phyloP scores from a whole-genome alignment of 2,113 vertebrate genomes.

The Acanthochromis polyacanthus region DNA sequence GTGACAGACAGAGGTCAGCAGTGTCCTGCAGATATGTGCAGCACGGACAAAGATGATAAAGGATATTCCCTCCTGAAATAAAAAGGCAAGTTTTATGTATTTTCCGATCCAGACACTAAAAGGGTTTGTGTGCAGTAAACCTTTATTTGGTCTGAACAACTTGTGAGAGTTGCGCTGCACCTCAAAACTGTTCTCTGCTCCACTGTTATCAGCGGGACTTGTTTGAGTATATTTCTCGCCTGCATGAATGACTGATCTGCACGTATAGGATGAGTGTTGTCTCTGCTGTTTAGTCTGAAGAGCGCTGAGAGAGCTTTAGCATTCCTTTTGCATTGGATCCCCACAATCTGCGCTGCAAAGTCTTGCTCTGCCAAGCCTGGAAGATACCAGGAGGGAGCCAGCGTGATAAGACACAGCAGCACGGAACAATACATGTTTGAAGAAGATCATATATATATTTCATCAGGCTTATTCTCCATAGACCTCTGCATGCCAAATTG shows the following conservation, averaged over 20 bases:
- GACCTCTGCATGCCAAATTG: conserved; percentile 85
- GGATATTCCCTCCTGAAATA: not conserved
- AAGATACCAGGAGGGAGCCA: conserved; percentile 68
- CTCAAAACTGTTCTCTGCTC: not conserved
- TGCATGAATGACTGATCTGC: not conserved
- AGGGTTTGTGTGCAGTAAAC: not conserved
- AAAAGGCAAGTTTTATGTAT: not conserved
- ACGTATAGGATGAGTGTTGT: not conserved
- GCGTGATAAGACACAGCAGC: conserved; percentile 80
- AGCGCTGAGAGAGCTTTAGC: conserved; percentile 16
- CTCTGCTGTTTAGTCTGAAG: conserved; percentile 21
- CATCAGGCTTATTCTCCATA: conserved; percentile 84
- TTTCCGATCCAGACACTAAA: not conserved
- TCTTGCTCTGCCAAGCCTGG: conserved; percentile 70
- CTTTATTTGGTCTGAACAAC: not conserved
- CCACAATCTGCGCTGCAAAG: conserved; percentile 44
- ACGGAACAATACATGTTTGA: conserved; percentile 86
- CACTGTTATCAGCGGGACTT: not conserved
- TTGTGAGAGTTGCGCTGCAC: not conserved
- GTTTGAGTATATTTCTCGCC: not conserved
- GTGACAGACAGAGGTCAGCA: conserved; percentile 67
- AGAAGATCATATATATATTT: conserved; percentile 88
- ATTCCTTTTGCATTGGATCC: conserved; percentile 45
- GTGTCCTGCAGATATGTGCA: conserved; percentile 5
- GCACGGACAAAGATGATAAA: not conserved